Evolutionary conservation across 30 jellyfish, hydroid and myxozoan genomes (phyloP).

Genomic region (Aurelia sp.): DNA sequence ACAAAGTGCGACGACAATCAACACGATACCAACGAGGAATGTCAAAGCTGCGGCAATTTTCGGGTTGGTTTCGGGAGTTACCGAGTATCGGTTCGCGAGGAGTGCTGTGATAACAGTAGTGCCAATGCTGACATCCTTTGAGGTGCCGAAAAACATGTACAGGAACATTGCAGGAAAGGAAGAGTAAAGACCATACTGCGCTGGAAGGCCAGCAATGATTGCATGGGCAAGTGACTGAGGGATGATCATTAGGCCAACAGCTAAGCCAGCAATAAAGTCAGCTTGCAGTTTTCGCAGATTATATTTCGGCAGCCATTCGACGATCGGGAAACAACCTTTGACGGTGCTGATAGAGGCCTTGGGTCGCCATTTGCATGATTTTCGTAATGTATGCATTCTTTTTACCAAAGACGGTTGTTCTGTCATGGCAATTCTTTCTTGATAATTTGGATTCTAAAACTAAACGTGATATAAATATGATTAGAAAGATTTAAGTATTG

Average conservation of each 20-base stretch:
- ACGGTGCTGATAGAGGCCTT: slow-evolving; percentile 1
- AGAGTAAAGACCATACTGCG: slow-evolving; percentile 84
- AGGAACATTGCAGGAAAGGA: slow-evolving; percentile 82
- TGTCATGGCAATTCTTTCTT: too few relatives aligned
- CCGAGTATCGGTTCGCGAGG: slow-evolving; percentile 69
- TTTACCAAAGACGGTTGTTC: not conserved
- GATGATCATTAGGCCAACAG: slow-evolving; percentile 79
- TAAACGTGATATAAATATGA: too few relatives aligned
- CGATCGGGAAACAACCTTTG: slow-evolving; percentile 65
- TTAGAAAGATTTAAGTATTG: too few relatives aligned
- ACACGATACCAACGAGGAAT: slow-evolving; percentile 67
- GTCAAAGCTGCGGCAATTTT: slow-evolving; percentile 77
- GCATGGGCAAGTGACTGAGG: slow-evolving; percentile 91
- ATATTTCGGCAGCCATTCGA: slow-evolving; percentile 77
- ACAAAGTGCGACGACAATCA: slow-evolving; percentile 72
- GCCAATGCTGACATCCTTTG: slow-evolving; percentile 84
- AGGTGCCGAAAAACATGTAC: slow-evolving; percentile 77
- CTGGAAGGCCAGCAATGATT: slow-evolving; percentile 77
- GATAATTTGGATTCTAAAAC: too few relatives aligned
- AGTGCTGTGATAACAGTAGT: slow-evolving; percentile 87
- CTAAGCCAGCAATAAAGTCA: slow-evolving; percentile 80
- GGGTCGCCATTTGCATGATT: slow-evolving; percentile 27
- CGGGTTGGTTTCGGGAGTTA: slow-evolving; percentile 46
- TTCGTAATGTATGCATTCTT: not conserved
- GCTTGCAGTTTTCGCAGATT: slow-evolving; percentile 54